These are phyloP conservation scores for Glaucomys volans DNA, from an alignment of 2,113 vertebrate genomes.

Conservation along the genomic window DNA sequence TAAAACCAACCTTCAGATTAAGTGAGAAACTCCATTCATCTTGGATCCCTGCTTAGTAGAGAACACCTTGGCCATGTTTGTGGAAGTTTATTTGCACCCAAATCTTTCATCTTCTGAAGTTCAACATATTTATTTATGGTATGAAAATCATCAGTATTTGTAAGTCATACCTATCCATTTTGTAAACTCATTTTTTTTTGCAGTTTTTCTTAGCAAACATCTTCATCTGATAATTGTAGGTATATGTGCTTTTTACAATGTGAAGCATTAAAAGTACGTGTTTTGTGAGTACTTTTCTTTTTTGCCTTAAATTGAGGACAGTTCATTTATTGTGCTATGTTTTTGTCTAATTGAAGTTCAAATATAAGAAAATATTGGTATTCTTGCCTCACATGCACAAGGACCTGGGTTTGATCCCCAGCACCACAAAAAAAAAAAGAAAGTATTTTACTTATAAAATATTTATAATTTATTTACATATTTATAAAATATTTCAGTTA, in stretches of 20 bases:
- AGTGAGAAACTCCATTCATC: neutral
- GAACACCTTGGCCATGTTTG: neutral
- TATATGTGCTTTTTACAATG: constrained; percentile 69
- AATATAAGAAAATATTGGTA: neutral
- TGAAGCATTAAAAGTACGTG: constrained; percentile 71
- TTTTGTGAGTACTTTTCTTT: constrained; percentile 67
- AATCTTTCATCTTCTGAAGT: neutral
- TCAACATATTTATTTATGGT: too few species aligned
- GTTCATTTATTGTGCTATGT: constrained; percentile 52
- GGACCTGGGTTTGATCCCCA: too few species aligned
- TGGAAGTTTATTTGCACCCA: neutral
- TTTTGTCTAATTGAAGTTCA: constrained; percentile 27
- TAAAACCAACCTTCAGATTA: neutral
- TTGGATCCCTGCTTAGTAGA: neutral
- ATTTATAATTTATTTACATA: too few species aligned
- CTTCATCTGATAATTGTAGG: constrained; percentile 74
- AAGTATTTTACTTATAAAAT: too few species aligned
- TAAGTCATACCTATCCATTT: neutral
- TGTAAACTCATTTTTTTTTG: constrained; percentile 30
- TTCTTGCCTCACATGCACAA: too few species aligned
- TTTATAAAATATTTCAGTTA: too few species aligned
- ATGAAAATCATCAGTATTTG: neutral
- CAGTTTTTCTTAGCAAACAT: constrained; percentile 60
- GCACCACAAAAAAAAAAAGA: too few species aligned
- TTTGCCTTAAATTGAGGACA: constrained; percentile 63